Percentiles rank a stretch among this genome's conserved stretches.
Evolutionary conservation across 1,140 invertebrate species (phyloP).

Genomic region (Pseudomyrmex sp.): DNA sequence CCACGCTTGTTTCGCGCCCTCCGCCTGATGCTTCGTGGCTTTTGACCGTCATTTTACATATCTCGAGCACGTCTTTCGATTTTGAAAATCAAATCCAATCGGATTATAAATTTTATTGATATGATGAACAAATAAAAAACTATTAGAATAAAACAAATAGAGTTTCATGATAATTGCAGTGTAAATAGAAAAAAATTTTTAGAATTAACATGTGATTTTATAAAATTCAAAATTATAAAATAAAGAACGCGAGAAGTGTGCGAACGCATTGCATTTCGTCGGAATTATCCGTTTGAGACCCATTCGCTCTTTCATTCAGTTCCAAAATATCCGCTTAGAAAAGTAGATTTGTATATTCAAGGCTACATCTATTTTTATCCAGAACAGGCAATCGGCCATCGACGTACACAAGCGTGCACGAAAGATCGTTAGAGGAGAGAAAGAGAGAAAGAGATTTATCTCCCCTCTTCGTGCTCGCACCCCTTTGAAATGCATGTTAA

Average conservation of each 20-base stretch:
- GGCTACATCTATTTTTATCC: constrained; percentile 40
- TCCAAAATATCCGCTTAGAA: constrained; percentile 38
- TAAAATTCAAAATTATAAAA: background rate
- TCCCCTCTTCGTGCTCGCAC: constrained; percentile 49
- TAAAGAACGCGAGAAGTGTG: background rate
- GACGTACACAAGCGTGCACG: background rate
- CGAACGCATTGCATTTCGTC: background rate
- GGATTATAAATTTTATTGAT: constrained; percentile 19
- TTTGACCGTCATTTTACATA: constrained; percentile 77
- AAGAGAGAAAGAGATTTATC: constrained; percentile 10
- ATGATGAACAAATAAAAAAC: background rate
- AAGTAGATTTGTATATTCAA: constrained; percentile 41
- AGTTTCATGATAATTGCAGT: background rate
- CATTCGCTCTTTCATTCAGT: background rate
- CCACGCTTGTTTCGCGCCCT: constrained; percentile 42
- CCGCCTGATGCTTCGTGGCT: constrained; percentile 61
- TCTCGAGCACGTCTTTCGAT: constrained; percentile 66
- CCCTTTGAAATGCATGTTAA: constrained; percentile 46
- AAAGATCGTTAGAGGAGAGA: constrained; percentile 21
- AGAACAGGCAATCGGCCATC: constrained; percentile 33
- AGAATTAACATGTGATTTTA: background rate
- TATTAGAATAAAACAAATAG: background rate
- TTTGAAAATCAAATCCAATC: constrained; percentile 63
- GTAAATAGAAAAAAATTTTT: too few species aligned
- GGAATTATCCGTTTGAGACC: background rate